Evolutionary conservation across 2,797 vertebrate species (phyloP).

Genomic region (Acanthis flammea): DNA sequence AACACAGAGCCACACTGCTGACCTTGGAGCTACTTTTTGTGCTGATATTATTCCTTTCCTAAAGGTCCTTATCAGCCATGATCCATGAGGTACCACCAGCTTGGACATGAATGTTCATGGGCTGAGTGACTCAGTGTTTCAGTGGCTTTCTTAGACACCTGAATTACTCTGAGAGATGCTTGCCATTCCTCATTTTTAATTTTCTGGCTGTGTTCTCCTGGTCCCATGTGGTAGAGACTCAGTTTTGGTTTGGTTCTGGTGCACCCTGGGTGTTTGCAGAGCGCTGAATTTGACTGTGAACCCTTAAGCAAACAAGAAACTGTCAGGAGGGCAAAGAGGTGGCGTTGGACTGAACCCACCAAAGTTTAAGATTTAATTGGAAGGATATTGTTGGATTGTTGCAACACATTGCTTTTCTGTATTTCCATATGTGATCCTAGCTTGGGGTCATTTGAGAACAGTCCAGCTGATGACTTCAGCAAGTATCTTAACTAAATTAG

Average conservation of each 20-base stretch:
- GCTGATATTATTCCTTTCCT: background rate
- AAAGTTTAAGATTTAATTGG: conserved; percentile 40
- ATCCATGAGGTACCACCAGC: background rate
- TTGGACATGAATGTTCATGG: rapidly evolving
- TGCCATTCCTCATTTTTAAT: background rate
- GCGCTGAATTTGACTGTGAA: background rate
- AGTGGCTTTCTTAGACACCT: background rate
- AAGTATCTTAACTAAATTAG: conserved; percentile 70
- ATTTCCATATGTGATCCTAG: conserved; percentile 71
- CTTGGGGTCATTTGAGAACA: conserved; percentile 68
- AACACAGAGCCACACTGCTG: background rate
- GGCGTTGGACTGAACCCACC: background rate
- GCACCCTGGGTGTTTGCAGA: background rate
- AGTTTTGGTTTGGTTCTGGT: background rate
- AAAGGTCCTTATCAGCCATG: background rate
- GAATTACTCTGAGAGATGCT: background rate
- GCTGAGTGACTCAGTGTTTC: background rate
- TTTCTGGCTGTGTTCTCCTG: background rate
- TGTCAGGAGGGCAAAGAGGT: background rate
- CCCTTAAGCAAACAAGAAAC: background rate
- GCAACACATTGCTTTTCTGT: conserved; percentile 60
- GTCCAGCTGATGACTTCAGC: conserved; percentile 73
- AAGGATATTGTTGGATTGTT: conserved; percentile 64
- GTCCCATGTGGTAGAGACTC: background rate
- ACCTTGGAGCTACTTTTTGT: background rate